phyloP scores from a whole-genome alignment of 2,888 invertebrate species.

The Drosophila austrosaltans region DNA sequence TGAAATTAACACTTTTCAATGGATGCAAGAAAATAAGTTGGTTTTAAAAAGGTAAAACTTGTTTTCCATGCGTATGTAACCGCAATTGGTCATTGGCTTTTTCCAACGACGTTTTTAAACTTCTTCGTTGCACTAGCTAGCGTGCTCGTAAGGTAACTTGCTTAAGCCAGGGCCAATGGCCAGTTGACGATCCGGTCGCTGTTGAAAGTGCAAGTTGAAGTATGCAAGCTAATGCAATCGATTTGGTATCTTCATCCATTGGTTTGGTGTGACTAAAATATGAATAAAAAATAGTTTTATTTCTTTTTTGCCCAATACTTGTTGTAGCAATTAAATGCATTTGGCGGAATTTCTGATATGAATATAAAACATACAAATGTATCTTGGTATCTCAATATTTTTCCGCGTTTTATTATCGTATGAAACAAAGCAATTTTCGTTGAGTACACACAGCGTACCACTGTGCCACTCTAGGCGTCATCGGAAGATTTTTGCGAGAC shows the following conservation, averaged over 20 bases:
- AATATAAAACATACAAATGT: too few relatives aligned
- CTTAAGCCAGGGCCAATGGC: conserved; percentile 11
- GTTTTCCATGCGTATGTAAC: conserved; percentile 64
- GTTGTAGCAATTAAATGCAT: too few relatives aligned
- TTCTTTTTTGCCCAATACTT: conserved; percentile 17
- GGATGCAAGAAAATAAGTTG: conserved; percentile 16
- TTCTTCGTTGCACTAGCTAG: conserved; percentile 31
- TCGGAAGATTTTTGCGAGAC: too few relatives aligned
- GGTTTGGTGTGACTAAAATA: conserved; percentile 31
- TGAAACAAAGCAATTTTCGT: too few relatives aligned
- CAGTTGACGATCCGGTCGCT: conserved; percentile 9
- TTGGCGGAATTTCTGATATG: neutral
- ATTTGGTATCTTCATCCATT: conserved; percentile 61
- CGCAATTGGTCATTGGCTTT: conserved; percentile 73
- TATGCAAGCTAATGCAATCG: conserved; percentile 69
- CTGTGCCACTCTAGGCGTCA: too few relatives aligned
- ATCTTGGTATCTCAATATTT: too few relatives aligned
- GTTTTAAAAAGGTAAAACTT: conserved; percentile 54
- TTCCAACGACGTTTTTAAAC: conserved; percentile 1
- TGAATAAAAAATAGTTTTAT: conserved; percentile 64
- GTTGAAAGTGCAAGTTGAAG: conserved; percentile 71
- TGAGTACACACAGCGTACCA: too few relatives aligned
- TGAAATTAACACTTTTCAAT: neutral
- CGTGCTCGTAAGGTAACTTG: conserved; percentile 34
- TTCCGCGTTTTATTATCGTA: too few relatives aligned